Conservation (phyloP, 2,113 vertebrate genomes). For the Amazona vittata region DNA sequence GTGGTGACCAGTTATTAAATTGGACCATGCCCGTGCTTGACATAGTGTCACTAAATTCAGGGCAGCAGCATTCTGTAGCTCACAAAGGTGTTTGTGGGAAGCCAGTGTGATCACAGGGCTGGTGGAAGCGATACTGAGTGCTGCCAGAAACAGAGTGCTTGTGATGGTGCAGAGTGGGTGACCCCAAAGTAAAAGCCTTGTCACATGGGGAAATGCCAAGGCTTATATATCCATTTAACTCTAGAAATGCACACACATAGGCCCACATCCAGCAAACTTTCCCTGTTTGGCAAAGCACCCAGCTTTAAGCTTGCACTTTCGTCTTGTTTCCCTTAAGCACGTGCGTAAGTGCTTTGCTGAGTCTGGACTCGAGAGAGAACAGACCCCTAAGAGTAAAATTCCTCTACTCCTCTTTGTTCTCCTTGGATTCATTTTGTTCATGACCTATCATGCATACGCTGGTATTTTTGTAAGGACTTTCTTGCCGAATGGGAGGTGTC, state of each 20-base stretch:
- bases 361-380: not conserved
- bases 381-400: not conserved
- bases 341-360: not conserved
- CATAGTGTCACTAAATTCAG: not conserved
- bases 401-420: not conserved
- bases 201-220: not conserved
- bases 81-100: not conserved
- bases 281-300: not conserved
- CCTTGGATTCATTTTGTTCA: not conserved
- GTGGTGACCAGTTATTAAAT: not conserved
- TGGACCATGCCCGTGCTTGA: not conserved
- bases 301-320: not conserved
- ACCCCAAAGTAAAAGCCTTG: not conserved
- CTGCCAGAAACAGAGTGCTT: not conserved
- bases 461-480: constrained; percentile 36
- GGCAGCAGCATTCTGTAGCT: not conserved
- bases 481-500: constrained; percentile 25
- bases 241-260: not conserved
- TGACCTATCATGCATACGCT: constrained; percentile 13
- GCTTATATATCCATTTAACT: not conserved
- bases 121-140: not conserved
- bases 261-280: not conserved
- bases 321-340: not conserved
- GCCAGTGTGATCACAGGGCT: not conserved
- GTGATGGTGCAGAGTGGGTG: not conserved